Base-by-base conservation (phyloP, 1,140 invertebrate genomes). In the Megalopta genalis region DNA sequence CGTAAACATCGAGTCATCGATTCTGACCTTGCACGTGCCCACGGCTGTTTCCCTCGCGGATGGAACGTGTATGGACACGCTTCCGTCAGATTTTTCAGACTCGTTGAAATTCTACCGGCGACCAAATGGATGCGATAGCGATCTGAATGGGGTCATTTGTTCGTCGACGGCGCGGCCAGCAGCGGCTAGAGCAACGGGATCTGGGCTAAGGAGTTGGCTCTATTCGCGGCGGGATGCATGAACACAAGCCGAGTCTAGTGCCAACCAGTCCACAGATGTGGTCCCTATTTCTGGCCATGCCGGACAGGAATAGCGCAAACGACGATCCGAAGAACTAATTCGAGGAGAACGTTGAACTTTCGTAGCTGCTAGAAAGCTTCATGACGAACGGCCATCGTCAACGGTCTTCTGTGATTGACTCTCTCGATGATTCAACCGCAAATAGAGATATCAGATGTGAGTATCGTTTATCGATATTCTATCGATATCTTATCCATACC, bases 261-360 rank as follows among this genome's bases (percentile, higher is more conserved):
- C 68, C 68, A 65, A 39, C 10, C 52, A 27, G 18, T 64, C 59
- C 59, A 72, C 25, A 78, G n/a, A n/a, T n/a, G n/a, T 57, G 60
- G 54, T 78, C 16, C 18, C 60, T 86, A 80, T 80, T 83, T 74
- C 71, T 77, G 78, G 70, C 63, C 25, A 10, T 69, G 72, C 75
- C 68, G 62, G 63, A 57, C 60, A 76, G 25, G 80, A 85, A 86
- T 81, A 80, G 65, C 60, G 62, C 23, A 32, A 42, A 14, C 39
- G 27, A n/a, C 68, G 42, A 85, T 78, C 32, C 46, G 59, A 76
- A 74, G 39, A 46, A 83, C 62, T 64, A 63, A 76, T 62, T 65
- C 59, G 69, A 83, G 62, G 69, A 23, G 78, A 83, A 77, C 84
- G 62, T 85, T 86, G 83, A 86, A 85, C 83, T 76, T 79, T 82